Evolutionary conservation across 2,888 invertebrate species (phyloP).

Genomic region (Acronicta aceris): DNA sequence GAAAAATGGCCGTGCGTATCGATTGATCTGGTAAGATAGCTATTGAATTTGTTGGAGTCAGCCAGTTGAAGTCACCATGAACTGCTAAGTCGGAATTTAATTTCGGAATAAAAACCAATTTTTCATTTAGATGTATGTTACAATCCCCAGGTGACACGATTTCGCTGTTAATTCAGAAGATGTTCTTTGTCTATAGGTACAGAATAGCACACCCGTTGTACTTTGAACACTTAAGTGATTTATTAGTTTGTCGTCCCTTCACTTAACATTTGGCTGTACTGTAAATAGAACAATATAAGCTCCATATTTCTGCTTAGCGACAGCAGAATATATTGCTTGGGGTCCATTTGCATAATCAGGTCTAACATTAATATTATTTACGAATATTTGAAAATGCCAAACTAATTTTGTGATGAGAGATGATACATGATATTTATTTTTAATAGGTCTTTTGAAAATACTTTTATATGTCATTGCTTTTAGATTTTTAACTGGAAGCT

Average conservation of each 20-base stretch:
- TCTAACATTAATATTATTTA: slow-evolving; percentile 7
- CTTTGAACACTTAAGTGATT: slow-evolving; percentile 43
- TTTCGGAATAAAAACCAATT: too few species aligned
- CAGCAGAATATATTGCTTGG: slow-evolving; percentile 3
- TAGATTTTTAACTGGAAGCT: too few species aligned
- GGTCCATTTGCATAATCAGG: not conserved
- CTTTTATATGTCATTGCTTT: too few species aligned
- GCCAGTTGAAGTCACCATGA: too few species aligned
- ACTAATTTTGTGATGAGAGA: not conserved
- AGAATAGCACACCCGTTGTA: slow-evolving; percentile 3
- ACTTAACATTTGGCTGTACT: slow-evolving; percentile 60
- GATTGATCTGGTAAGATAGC: too few species aligned
- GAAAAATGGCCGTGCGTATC: too few species aligned
- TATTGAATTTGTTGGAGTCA: not conserved
- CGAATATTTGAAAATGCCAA: slow-evolving; percentile 8
- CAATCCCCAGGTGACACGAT: not conserved
- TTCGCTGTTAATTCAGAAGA: slow-evolving; percentile 6
- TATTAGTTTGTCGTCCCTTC: slow-evolving; percentile 56
- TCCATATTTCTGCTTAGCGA: slow-evolving; percentile 18
- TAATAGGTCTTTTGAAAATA: too few species aligned
- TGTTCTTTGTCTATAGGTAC: not conserved
- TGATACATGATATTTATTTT: not conserved
- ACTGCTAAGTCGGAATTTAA: too few species aligned
- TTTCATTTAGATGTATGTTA: not conserved
- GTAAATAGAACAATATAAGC: slow-evolving; percentile 21